Base-by-base conservation (phyloP, 2,888 invertebrate genomes). In the Nemotelus pantherinus region DNA sequence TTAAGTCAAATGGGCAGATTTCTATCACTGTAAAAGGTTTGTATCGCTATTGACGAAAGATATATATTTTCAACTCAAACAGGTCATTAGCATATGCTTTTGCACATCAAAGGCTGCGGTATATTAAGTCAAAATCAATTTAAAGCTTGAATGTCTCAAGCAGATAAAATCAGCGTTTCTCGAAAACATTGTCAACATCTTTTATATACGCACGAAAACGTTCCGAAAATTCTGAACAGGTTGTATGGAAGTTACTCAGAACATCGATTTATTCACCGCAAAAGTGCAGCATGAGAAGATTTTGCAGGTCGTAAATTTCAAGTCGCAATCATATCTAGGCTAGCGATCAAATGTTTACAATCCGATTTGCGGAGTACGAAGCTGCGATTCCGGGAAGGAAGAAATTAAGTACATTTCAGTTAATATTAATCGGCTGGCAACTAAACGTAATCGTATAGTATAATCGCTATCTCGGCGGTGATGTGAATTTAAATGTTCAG, bases 391-490 rank as follows among this genome's bases (percentile, higher is more conserved):
- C 43, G 63, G 63, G 63, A 63, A 63, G 63, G 63, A 63, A 63
- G 63, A 63, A 63, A 63, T 63, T 63, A 63, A 63, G 43, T 63
- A 39, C 41, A 63, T 63, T 63, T 63, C 41, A 63, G 43, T 41
- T 63, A 57, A 57, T 57, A 10, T 57, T 57, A 25, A 57, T 57
- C 57, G 25, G 25, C 25, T 25, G 0, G 25, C 25, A 25, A 25
- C 25, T 25, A 25, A 25, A 25, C 25, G 25, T 25, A 25, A 25
- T 25, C 25, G 25, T 25, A 25, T 25, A 25, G 25, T 25, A 25
- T 25, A 25, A 25, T 25, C 25, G 25, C 25, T 25, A 25, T 25
- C 25, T 25, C 25, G 25, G 25, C 25, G 25, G 25, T 25, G 25
- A 25, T 25, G 25, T 25, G 25, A 25, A 25, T 25, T 25, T 25